Evolutionary conservation across 30 jellyfish, hydroid and myxozoan genomes (phyloP), one percentile per base, ranked within the genome.

Genomic region (Aurelia aurita): DNA sequence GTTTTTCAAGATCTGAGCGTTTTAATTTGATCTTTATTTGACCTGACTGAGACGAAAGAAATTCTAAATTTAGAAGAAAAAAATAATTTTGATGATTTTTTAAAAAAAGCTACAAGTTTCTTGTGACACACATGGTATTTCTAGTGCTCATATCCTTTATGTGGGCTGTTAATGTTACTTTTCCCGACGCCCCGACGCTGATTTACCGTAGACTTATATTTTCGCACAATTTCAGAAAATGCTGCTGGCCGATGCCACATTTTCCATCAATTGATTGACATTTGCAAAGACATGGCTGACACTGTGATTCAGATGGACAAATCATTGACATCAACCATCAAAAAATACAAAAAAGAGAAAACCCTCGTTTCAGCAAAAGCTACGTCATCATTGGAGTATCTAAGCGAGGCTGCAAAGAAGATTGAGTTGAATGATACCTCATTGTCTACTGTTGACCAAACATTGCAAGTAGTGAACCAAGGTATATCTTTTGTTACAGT

Each of bases 221-320:
- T 31, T 54, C 65, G 53, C 29, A 2, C n/a, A 57, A 5, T 84
- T 65, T 18, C 58, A 94, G 99, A 94, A 23, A 94, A 94, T 51
- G 80, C 96, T 39, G 89, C 78, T 26, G 99, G 99, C 19, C 65
- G 96, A 54, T 94, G 99, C 72, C 99, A 89, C 68, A 86, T 94
- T 22, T 94, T 94, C 65, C 99, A 94, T 70, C 99, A 94, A 46
- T 71, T 94, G 20, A 53, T 88, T 44, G 97, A 96, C 87, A 94
- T 94, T 26, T 94, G 99, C 86, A 94, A 90, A 75, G 99, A 94
- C 73, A 94, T 94, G 97, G 99, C 97, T 9, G 99, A 94, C 21
- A 94, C 97, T 28, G 39, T 94, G 19, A 69, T 80, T 6, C 61
- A 70, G 64, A 79, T 94, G 92, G 93, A 88, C 85, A 89, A 72